phyloP scores from a whole-genome alignment of 1,140 invertebrate genomes.

The Neodiprion pinetum region DNA sequence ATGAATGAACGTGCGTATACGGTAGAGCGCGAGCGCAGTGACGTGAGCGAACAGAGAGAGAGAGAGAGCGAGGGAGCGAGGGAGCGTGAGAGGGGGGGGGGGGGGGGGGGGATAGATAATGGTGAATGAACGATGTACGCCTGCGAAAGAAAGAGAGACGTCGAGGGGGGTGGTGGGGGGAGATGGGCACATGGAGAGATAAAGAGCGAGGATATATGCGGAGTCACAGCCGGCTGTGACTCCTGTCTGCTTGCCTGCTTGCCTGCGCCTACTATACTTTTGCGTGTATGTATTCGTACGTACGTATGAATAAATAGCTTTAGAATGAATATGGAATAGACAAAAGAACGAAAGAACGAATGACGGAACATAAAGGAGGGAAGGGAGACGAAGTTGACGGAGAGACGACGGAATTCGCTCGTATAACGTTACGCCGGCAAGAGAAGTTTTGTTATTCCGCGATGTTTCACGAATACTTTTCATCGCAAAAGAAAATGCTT shows the following conservation, averaged over 20 bases:
- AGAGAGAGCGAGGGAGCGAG: not conserved
- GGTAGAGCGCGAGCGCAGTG: slow-evolving; percentile 22
- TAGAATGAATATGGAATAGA: slow-evolving; percentile 27
- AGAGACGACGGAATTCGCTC: slow-evolving; percentile 38
- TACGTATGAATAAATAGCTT: not conserved
- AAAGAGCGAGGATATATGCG: no score
- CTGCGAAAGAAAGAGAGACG: slow-evolving; percentile 33
- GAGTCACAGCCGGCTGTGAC: not conserved
- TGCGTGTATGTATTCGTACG: not conserved
- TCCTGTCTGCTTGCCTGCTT: not conserved
- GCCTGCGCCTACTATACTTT: not conserved
- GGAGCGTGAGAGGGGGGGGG: not conserved
- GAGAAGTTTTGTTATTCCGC: no score
- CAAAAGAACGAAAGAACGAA: slow-evolving; percentile 56
- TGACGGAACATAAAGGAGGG: slow-evolving; percentile 56
- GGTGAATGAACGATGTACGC: slow-evolving; percentile 51
- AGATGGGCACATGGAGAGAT: not conserved
- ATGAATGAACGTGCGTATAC: slow-evolving; percentile 55
- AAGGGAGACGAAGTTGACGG: slow-evolving; percentile 57
- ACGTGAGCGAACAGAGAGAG: not conserved
- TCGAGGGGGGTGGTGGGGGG: slow-evolving; percentile 22
- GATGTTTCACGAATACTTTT: no score
- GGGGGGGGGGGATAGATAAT: slow-evolving; percentile 39
- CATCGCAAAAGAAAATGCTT: no score
- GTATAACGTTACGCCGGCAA: no score